A percentile compares a stretch with the other conserved stretches of the same genome.
phyloP scores from a whole-genome alignment of 2,888 invertebrate genomes.

The Drosophila paracracens region DNA sequence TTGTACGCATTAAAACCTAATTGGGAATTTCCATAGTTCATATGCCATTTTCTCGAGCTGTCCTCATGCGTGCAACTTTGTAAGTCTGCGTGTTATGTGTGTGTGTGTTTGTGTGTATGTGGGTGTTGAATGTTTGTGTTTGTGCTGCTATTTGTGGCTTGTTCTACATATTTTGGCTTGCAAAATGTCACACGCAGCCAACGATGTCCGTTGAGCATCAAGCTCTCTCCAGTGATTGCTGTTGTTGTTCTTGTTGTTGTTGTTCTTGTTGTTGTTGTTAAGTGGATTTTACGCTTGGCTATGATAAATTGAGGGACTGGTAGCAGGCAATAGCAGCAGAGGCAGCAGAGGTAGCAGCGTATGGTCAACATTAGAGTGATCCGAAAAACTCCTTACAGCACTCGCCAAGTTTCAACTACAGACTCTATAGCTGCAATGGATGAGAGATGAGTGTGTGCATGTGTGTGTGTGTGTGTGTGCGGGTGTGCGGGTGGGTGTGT shows the following conservation, averaged over 20 bases:
- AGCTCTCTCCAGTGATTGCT: constrained; percentile 42
- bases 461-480: neutral
- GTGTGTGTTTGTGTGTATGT: constrained; percentile 26
- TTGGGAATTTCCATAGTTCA: constrained; percentile 83
- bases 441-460: constrained; percentile 20
- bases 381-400: constrained; percentile 30
- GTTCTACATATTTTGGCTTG: constrained; percentile 81
- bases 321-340: constrained; percentile 4
- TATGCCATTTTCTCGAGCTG: constrained; percentile 71
- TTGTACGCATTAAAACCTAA: constrained; percentile 81
- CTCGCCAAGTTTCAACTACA: constrained; percentile 33
- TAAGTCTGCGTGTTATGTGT: neutral
- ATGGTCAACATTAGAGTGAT: constrained; percentile 49
- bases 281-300: constrained; percentile 81
- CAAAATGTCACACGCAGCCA: constrained; percentile 79
- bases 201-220: constrained; percentile 60
- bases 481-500: constrained; percentile 4
- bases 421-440: constrained; percentile 31
- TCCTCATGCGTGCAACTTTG: constrained; percentile 4
- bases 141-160: constrained; percentile 56
- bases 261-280: constrained; percentile 37
- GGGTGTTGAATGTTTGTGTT: constrained; percentile 29
- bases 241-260: constrained; percentile 23
- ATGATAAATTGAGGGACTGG: constrained; percentile 76
- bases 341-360: constrained; percentile 12